Base-by-base conservation (phyloP, 2,888 invertebrate species). In the Idaea aversata region DNA sequence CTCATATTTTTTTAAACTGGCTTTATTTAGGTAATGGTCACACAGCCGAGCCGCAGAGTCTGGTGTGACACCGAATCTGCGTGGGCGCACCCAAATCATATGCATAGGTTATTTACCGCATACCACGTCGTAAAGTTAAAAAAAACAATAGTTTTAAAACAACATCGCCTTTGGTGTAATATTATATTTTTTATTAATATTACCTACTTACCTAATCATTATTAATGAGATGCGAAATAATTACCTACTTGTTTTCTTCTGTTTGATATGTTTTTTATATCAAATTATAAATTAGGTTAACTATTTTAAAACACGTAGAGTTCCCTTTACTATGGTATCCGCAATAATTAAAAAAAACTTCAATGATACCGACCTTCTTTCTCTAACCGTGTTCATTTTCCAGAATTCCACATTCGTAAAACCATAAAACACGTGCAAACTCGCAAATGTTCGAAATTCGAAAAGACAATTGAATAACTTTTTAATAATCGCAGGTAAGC, bases 1-100 rank as follows among this genome's bases (percentile, higher is more conserved):
- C 47, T 47, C 47, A 47, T 47, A 47, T 47, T 47, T 47, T 47
- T 47, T 47, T 47, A 47, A 47, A 47, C 47, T 47, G 47, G 47
- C 47, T 47, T 47, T 47, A 47, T 47, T 47, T 47, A 47, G 47
- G 10, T 47, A 47, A 47, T 47, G 47, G 47, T 47, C 47, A 47
- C 47, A 2, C 47, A 47, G 47, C 47, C 47, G 47, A 47, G 47
- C 47, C 47, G 13, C 13, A 47, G 47, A 47, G 47, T 47, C 47
- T 47, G 47, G 47, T 47, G 47, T 47, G 47, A 47, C 47, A 47
- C 47, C 47, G 13, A 47, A 47, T 13, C 47, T 47, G 47, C 47
- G 47, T 47, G 47, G 47, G 47, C 47, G 47, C 47, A 47, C 47
- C 47, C 47, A 47, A 47, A 13, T 47, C 47, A 7, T 47, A 47